Percentiles rank a stretch among this genome's conserved stretches.
Conservation (phyloP, 2,888 invertebrate species). For the Eledona agricola region DNA sequence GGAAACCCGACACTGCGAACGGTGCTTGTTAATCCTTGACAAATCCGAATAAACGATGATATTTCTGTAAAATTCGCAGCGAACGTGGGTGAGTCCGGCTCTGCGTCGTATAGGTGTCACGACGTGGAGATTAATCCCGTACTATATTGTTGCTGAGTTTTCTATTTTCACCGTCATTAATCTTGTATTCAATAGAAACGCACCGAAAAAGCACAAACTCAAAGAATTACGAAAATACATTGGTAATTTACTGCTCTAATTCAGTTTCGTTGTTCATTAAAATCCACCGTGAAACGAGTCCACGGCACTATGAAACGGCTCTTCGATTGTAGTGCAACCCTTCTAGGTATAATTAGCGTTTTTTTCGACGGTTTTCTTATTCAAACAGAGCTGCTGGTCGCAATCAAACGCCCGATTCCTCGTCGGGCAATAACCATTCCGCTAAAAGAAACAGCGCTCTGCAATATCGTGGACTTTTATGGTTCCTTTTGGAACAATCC, state of each 20-base stretch:
- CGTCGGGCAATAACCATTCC: conserved; percentile 36
- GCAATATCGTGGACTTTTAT: conserved; percentile 20
- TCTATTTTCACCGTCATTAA: conserved; percentile 46
- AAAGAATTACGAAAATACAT: conserved; percentile 28
- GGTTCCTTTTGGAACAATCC: conserved; percentile 37
- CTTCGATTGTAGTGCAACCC: no score
- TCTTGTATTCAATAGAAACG: conserved; percentile 38
- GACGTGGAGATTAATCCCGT: conserved; percentile 40
- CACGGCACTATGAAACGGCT: no score
- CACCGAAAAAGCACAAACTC: conserved; percentile 35
- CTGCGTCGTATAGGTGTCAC: conserved; percentile 35
- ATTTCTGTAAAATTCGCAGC: no score
- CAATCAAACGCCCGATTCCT: conserved; percentile 24
- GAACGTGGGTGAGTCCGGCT: conserved; percentile 29
- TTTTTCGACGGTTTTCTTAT: neutral
- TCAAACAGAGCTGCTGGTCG: no score
- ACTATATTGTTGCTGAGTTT: conserved; percentile 43
- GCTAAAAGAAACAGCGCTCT: conserved; percentile 23
- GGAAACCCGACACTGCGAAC: no score
- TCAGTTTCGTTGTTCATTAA: conserved; percentile 41
- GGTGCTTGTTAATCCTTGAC: no score
- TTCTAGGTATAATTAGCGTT: conserved; percentile 6
- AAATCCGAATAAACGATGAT: no score
- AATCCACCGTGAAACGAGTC: conserved; percentile 35
- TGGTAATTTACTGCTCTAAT: conserved; percentile 35